These are phyloP conservation scores for Tribolium madens DNA, from an alignment of 1,140 invertebrate genomes.

Conservation along the genomic window DNA sequence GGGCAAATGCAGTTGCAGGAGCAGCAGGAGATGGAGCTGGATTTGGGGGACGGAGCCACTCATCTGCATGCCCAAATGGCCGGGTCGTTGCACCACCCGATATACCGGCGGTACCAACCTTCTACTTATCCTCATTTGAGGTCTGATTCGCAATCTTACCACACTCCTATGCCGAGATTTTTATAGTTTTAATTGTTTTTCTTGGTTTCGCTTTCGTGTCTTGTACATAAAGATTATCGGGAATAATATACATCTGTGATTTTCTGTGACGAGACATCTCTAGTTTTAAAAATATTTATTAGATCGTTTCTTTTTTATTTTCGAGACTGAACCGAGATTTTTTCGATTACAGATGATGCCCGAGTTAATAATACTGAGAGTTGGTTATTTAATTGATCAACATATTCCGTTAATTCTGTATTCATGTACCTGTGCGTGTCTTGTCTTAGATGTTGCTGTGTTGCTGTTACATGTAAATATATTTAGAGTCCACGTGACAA, in stretches of 20 bases:
- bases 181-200: constrained; percentile 53
- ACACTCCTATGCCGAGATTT: constrained; percentile 53
- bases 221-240: constrained; percentile 49
- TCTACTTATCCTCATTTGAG: constrained; percentile 60
- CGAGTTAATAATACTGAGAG: constrained; percentile 34
- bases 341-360: constrained; percentile 29
- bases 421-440: constrained; percentile 59
- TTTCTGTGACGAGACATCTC: constrained; percentile 46
- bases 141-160: constrained; percentile 59
- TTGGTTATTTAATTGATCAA: constrained; percentile 38
- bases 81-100: constrained; percentile 53
- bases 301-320: constrained; percentile 35
- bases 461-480: constrained; percentile 55
- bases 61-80: constrained; percentile 64
- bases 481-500: constrained; percentile 49
- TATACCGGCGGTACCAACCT: constrained; percentile 58
- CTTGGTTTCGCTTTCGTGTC: constrained; percentile 47
- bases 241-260: constrained; percentile 53
- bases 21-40: constrained; percentile 74
- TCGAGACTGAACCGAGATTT: constrained; percentile 37
- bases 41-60: constrained; percentile 81
- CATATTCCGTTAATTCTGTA: constrained; percentile 53
- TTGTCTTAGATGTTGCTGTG: constrained; percentile 58
- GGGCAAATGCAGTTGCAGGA: constrained; percentile 78
- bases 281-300: constrained; percentile 45